Percentiles rank a stretch among this genome's conserved stretches.
Evolutionary conservation across 2,797 vertebrate species (phyloP).

Genomic region (Sebastes minor): DNA sequence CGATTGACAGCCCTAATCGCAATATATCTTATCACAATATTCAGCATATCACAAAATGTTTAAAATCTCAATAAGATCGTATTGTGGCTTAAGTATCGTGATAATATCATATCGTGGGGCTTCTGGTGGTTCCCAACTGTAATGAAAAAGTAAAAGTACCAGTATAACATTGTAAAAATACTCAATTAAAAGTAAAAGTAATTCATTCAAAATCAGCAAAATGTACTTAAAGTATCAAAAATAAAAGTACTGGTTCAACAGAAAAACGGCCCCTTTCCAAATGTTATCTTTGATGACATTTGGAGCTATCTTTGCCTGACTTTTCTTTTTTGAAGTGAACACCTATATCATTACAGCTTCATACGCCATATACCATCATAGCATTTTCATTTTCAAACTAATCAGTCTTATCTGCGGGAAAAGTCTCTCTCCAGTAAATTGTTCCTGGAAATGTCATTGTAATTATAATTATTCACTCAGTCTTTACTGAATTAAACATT

Average conservation of each 20-base stretch:
- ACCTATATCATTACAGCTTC: neutral
- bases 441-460: conserved; percentile 4
- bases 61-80: no score
- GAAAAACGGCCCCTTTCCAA: neutral
- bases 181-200: neutral
- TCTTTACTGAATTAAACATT: conserved; percentile 5
- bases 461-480: neutral
- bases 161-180: neutral
- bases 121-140: no score
- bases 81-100: no score
- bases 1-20: no score
- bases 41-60: no score
- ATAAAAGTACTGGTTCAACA: neutral
- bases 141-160: neutral
- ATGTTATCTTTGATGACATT: neutral
- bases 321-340: neutral
- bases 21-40: no score
- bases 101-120: no score
- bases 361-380: neutral
- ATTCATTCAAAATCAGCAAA: neutral
- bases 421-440: neutral
- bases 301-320: neutral
- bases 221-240: neutral
- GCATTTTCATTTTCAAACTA: neutral
- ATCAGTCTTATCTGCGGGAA: neutral